Evolutionary conservation across 2,797 vertebrate species (phyloP).

Genomic region (Cercopithecus hamlyni): DNA sequence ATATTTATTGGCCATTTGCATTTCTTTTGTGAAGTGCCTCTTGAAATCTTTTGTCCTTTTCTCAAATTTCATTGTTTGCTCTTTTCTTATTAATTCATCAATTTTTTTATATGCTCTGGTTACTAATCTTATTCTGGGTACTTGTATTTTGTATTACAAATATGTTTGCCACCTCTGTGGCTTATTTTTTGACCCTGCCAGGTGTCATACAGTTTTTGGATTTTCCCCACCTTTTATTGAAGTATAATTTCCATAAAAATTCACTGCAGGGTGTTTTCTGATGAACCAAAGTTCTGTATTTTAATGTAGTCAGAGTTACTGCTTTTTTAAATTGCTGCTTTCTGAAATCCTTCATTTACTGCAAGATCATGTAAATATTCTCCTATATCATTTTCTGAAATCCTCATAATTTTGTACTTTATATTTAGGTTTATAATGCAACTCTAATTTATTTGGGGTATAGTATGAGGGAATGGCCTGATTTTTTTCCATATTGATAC

Average conservation of each 20-base stretch:
- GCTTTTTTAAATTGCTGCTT: neutral
- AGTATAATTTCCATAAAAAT: neutral
- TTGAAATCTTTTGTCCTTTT: neutral
- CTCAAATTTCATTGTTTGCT: neutral
- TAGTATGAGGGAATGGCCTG: neutral
- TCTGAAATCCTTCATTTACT: neutral
- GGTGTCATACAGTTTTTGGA: neutral
- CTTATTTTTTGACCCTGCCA: neutral
- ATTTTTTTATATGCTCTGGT: neutral
- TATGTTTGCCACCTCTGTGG: neutral
- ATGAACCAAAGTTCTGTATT: neutral
- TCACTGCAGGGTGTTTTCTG: neutral
- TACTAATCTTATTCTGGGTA: neutral
- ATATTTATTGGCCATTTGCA: neutral
- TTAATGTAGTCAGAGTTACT: neutral
- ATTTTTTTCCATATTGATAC: neutral
- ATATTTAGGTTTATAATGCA: neutral
- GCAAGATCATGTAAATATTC: no score
- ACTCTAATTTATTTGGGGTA: neutral
- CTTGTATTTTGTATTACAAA: neutral
- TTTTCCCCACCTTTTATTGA: neutral
- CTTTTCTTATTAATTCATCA: neutral
- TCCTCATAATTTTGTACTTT: neutral
- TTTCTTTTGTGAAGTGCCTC: neutral
- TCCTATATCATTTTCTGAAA: no score